Base-by-base conservation (phyloP, 1,140 invertebrate species). In the Apolygus lucorum region DNA sequence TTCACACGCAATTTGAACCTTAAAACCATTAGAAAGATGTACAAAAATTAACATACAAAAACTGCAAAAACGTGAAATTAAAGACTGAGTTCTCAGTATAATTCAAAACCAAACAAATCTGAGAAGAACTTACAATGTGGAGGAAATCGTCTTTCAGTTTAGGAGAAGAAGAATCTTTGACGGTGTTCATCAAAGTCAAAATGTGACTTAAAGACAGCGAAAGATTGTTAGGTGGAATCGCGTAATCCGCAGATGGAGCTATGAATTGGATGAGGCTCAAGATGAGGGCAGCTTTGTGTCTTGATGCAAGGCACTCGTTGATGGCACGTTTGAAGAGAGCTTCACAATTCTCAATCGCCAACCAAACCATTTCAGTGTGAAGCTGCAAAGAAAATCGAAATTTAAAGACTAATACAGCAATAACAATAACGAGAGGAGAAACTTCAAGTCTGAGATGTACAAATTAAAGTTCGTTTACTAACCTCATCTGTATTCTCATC, bases 351-450 rank as follows among this genome's bases (percentile, higher is more conserved):
- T 59, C 54, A 4, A 59, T 14, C 11, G 54, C 54, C 54, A 59
- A 24, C 54, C 54, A 59, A 24, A 59, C 54, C 54, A 59, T 59
- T 59, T 59, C 54, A 59, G 54, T 59, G 11, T 59, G 4, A 59
- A 17, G 8, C 54, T 59, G 22, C 22, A 59, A 59, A 22, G 13
- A 59, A 11, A 59, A 59, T 42, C 17, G 34, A 42, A 42, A 42
- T 42, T 17, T 4, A 42, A 4, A 42, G 17, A 42, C n/a, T n/a
- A n/a, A n/a, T n/a, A n/a, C n/a, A n/a, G n/a, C n/a, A n/a, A n/a
- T n/a, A n/a, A n/a, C n/a, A n/a, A n/a, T n/a, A n/a, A n/a, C n/a
- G n/a, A n/a, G n/a, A n/a, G n/a, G n/a, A n/a, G n/a, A n/a, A n/a
- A n/a, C n/a, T n/a, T n/a, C n/a, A 42, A 8, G 34, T 42, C 4